Percentiles rank a stretch among this genome's conserved stretches.
Evolutionary conservation across 2,888 invertebrate genomes (phyloP).

Genomic region (Anagyrus pseudococci): DNA sequence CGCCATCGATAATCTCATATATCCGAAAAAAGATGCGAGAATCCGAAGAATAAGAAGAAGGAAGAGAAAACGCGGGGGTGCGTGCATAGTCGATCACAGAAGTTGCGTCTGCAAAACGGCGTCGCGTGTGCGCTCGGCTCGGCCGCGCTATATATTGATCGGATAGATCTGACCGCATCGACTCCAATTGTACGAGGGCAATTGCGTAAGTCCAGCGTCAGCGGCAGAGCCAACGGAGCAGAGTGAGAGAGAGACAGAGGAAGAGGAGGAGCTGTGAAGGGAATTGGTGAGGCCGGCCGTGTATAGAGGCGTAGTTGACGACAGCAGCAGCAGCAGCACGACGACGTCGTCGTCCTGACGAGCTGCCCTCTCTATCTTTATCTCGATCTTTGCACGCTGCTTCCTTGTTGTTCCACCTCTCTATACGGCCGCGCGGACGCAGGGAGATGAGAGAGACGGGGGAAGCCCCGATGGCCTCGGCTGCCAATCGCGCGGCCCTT

Average conservation of each 20-base stretch:
- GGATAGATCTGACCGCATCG: constrained; percentile 42
- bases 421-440: no score
- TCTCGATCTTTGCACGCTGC: no score
- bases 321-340: no score
- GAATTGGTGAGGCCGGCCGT: background rate
- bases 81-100: background rate
- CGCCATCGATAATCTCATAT: background rate
- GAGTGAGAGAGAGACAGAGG: background rate
- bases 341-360: no score
- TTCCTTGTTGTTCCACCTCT: no score
- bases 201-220: no score
- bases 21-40: background rate
- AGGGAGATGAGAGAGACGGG: constrained; percentile 8
- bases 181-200: constrained; percentile 37
- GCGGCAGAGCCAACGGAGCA: background rate
- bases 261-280: background rate
- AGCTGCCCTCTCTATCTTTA: no score
- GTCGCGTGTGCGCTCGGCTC: constrained; percentile 7
- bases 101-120: background rate
- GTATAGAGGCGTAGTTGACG: no score
- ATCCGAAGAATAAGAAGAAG: no score
- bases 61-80: no score
- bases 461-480: no score
- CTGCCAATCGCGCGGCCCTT: no score
- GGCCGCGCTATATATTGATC: constrained; percentile 35